phyloP scores from a whole-genome alignment of 2,797 vertebrate genomes.

The Pseudochirops corinnae region DNA sequence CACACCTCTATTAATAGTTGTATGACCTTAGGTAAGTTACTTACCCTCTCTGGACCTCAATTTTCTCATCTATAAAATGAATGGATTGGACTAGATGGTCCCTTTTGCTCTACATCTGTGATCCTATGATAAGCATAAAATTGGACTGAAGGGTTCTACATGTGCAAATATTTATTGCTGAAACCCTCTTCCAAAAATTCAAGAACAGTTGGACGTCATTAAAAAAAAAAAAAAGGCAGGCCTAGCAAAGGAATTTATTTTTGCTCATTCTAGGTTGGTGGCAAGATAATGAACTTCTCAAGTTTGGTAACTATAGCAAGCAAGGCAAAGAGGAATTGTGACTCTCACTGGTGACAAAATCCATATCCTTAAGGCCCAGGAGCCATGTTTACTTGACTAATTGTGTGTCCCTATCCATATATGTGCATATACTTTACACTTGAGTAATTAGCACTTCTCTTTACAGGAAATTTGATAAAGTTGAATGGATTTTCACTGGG shows the following conservation, averaged over 20 bases:
- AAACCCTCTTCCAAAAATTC: neutral
- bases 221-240: neutral
- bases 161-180: neutral
- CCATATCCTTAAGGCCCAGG: neutral
- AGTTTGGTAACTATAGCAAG: neutral
- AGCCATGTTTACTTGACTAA: neutral
- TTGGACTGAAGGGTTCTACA: neutral
- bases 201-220: neutral
- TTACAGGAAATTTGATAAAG: slow-evolving; percentile 36
- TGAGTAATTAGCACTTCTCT: slow-evolving; percentile 47
- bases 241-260: neutral
- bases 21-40: neutral
- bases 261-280: neutral
- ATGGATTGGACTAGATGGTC: neutral
- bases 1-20: neutral
- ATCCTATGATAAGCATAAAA: neutral
- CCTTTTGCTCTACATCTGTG: neutral
- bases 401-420: neutral
- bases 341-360: neutral
- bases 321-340: neutral
- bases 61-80: neutral
- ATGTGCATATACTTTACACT: neutral
- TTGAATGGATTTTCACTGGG: slow-evolving; percentile 59
- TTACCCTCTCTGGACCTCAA: neutral
- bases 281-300: neutral